These are phyloP conservation scores for Podotricha telesiphe DNA, from an alignment of 2,888 invertebrate species.

Conservation along the genomic window DNA sequence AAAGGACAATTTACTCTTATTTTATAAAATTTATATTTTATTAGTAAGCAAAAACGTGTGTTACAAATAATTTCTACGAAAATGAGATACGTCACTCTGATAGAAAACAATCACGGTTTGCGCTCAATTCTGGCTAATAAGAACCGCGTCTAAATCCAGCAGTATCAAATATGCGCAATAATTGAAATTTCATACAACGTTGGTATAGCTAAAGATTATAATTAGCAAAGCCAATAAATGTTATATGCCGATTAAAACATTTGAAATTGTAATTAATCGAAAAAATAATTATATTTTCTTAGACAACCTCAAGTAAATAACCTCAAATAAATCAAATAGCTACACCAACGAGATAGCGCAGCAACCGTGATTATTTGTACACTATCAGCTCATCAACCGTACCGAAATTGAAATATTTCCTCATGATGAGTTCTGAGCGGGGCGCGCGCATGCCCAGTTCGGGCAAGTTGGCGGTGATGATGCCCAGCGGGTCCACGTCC, in stretches of 20 bases:
- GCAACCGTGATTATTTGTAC: constrained; percentile 59
- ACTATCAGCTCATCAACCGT: constrained; percentile 57
- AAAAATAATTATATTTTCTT: neutral
- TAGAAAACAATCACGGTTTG: constrained; percentile 51
- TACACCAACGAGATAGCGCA: constrained; percentile 18
- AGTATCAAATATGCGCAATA: constrained; percentile 14
- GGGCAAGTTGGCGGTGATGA: constrained; percentile 88
- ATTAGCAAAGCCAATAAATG: neutral
- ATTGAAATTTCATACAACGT: constrained; percentile 1
- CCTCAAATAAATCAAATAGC: constrained; percentile 13
- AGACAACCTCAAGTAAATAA: too few relatives aligned
- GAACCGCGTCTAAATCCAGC: neutral
- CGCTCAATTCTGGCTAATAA: neutral
- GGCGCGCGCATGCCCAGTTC: constrained; percentile 79
- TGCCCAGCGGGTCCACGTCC: constrained; percentile 96
- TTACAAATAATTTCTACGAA: constrained; percentile 30
- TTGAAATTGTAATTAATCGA: neutral
- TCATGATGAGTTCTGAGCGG: constrained; percentile 82
- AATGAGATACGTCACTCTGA: constrained; percentile 37
- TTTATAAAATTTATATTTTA: constrained; percentile 35
- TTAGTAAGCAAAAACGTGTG: constrained; percentile 46
- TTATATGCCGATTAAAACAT: neutral
- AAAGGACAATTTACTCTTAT: constrained; percentile 45
- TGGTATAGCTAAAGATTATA: constrained; percentile 23
- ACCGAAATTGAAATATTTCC: constrained; percentile 84